Conservation (phyloP, 1,140 invertebrate species). For the Matsumurasca onukii region DNA sequence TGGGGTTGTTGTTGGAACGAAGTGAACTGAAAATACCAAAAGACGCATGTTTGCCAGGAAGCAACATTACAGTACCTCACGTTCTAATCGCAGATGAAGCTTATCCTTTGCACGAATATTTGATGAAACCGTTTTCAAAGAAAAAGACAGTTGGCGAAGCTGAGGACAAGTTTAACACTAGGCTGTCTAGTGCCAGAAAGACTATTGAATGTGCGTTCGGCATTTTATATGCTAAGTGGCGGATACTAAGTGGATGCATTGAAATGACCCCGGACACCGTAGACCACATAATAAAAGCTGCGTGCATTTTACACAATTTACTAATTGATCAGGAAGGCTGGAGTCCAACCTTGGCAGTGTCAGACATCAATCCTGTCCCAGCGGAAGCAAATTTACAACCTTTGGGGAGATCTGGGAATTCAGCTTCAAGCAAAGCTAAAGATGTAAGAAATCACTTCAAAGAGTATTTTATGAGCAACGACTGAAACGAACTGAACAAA, state of each 20-base stretch:
- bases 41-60: background rate
- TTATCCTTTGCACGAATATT: slow-evolving; percentile 2
- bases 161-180: background rate
- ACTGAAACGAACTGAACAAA: background rate
- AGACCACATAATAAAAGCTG: background rate
- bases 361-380: too few relatives aligned
- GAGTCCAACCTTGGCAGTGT: too few relatives aligned
- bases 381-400: too few relatives aligned
- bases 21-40: background rate
- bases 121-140: too few relatives aligned
- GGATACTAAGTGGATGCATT: background rate
- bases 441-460: background rate
- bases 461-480: background rate
- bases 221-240: background rate
- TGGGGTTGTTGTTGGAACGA: background rate
- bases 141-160: too few relatives aligned
- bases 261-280: background rate
- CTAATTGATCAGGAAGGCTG: too few relatives aligned
- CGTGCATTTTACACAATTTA: too few relatives aligned
- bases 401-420: too few relatives aligned
- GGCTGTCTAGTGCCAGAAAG: background rate
- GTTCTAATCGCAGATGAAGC: slow-evolving; percentile 18
- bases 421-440: too few relatives aligned
- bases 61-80: too few relatives aligned
- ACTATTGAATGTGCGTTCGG: background rate